These are phyloP conservation scores for Siniperca scherzeri DNA, from an alignment of 2,797 vertebrate genomes.

Conservation along the genomic window DNA sequence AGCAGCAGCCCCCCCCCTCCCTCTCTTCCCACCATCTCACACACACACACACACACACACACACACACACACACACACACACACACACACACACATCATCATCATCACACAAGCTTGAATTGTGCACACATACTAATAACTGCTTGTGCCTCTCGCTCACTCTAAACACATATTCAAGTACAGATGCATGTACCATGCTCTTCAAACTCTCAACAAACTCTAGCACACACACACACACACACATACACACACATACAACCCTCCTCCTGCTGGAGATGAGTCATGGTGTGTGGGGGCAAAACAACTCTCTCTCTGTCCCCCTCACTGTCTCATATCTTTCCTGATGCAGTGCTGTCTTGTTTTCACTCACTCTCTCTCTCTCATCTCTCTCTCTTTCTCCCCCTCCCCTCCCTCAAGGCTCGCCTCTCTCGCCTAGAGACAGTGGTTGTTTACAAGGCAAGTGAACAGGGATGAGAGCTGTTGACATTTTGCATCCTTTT, in stretches of 20 bases:
- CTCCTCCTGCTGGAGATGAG: conserved; percentile 79
- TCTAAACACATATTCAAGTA: conserved; percentile 39
- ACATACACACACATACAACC: conserved; percentile 15
- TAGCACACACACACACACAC: conserved; percentile 12
- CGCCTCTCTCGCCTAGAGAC: conserved; percentile 62
- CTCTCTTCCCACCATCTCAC: neutral
- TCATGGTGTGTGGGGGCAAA: conserved; percentile 81
- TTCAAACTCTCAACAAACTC: conserved; percentile 40
- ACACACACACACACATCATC: neutral
- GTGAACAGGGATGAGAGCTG: conserved; percentile 46
- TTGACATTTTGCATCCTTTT: conserved; percentile 50
- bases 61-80: conserved; percentile 19
- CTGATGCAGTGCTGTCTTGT: conserved; percentile 62
- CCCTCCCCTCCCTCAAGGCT: conserved; percentile 22
- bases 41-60: conserved; percentile 27
- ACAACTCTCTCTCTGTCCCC: conserved; percentile 53
- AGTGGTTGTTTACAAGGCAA: conserved; percentile 71
- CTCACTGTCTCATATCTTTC: conserved; percentile 53
- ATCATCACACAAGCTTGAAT: conserved; percentile 10
- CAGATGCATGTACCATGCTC: conserved; percentile 35
- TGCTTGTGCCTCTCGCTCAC: conserved; percentile 12
- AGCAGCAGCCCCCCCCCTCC: conserved; percentile 4
- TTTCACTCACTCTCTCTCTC: conserved; percentile 33
- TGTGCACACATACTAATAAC: conserved; percentile 12
- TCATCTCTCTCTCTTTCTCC: neutral